These are phyloP conservation scores for Odontamblyopus lacepedii DNA, from an alignment of 2,797 vertebrate genomes.

Conservation along the genomic window DNA sequence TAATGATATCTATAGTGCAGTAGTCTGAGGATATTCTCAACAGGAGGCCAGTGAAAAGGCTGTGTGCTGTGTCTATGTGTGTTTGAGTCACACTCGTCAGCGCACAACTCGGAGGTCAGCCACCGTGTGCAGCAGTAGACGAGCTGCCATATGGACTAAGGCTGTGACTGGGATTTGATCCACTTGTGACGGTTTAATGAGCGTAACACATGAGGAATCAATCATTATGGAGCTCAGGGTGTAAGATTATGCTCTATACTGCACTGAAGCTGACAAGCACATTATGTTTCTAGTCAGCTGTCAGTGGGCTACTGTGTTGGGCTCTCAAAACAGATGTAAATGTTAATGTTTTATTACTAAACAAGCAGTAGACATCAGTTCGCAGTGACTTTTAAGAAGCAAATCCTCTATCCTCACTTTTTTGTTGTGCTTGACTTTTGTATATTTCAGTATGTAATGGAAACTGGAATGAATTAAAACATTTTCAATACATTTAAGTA, in stretches of 20 bases:
- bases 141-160: constrained; percentile 52
- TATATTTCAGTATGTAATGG: constrained; percentile 7
- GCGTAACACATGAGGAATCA: constrained; percentile 27
- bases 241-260: constrained; percentile 1
- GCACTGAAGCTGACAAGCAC: constrained; percentile 9
- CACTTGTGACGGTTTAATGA: constrained; percentile 29
- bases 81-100: constrained; percentile 18
- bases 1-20: background rate
- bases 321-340: background rate
- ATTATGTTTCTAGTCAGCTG: constrained; percentile 10
- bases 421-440: constrained; percentile 9
- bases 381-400: background rate
- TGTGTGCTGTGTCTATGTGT: constrained; percentile 40
- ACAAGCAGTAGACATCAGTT: background rate
- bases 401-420: constrained; percentile 2
- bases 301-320: background rate
- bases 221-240: constrained; percentile 26
- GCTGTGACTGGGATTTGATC: constrained; percentile 23
- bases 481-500: background rate
- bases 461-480: background rate
- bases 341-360: background rate
- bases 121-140: constrained; percentile 20
- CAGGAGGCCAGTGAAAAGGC: constrained; percentile 21
- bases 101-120: constrained; percentile 39
- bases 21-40: constrained; percentile 7